Conservation (phyloP, 2,888 invertebrate genomes). For the Drosophila koepferae region DNA sequence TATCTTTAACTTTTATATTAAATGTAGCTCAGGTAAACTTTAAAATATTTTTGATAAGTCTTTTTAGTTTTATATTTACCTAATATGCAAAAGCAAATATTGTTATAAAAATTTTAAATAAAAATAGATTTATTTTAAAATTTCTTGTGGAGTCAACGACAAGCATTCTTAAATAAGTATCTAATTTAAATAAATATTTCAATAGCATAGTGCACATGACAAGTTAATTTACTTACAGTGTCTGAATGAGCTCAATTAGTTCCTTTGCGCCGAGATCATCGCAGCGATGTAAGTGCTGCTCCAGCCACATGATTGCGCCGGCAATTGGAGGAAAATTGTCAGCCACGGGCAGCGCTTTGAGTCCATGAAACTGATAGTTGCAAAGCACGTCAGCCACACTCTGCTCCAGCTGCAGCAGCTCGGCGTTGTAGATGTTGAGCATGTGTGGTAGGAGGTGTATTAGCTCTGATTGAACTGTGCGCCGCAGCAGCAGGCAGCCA, state of each 20-base stretch:
- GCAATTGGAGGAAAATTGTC: conserved; percentile 89
- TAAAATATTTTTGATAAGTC: no score
- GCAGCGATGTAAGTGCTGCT: conserved; percentile 88
- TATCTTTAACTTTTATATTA: no score
- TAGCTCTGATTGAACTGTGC: conserved; percentile 86
- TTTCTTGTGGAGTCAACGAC: no score
- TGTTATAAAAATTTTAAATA: no score
- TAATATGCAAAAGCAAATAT: no score
- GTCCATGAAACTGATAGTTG: conserved; percentile 67
- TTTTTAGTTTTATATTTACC: no score
- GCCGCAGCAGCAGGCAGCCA: conserved; percentile 87
- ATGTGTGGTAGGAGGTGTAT: conserved; percentile 86
- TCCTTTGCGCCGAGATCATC: conserved; percentile 71
- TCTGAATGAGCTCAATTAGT: conserved; percentile 66
- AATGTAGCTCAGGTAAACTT: no score
- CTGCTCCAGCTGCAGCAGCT: conserved; percentile 79
- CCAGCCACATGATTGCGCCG: conserved; percentile 91
- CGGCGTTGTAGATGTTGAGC: conserved; percentile 84
- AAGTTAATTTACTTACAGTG: conserved; percentile 59
- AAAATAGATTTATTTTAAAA: no score
- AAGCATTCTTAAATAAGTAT: no score
- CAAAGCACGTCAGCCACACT: conserved; percentile 69
- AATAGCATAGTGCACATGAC: no score
- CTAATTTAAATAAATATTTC: no score
- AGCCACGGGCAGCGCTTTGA: conserved; percentile 65